These are phyloP conservation scores for Mastacembelus armatus DNA, from an alignment of 2,797 vertebrate species.

Conservation along the genomic window DNA sequence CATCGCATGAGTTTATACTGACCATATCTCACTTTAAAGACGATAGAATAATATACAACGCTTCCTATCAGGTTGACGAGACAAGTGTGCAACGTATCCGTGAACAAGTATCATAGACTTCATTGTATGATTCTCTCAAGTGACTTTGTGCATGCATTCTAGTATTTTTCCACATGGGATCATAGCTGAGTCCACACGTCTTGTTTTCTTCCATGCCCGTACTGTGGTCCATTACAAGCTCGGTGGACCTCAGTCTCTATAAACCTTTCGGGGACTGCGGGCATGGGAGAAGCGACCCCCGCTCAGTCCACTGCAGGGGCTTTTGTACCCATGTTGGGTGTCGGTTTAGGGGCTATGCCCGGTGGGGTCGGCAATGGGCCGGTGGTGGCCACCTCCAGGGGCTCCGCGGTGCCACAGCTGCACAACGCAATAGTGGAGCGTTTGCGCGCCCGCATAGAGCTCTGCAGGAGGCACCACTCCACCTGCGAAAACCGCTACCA, in stretches of 20 bases:
- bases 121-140: slow-evolving; percentile 1
- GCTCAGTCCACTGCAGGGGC: slow-evolving; percentile 88
- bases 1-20: slow-evolving; percentile 12
- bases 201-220: slow-evolving; percentile 58
- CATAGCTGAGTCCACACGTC: slow-evolving; percentile 42
- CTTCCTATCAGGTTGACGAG: background rate
- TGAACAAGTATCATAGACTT: background rate
- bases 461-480: slow-evolving; percentile 94
- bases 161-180: slow-evolving; percentile 56
- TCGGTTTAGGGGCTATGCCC: slow-evolving; percentile 84
- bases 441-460: slow-evolving; percentile 92
- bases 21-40: slow-evolving; percentile 25
- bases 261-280: slow-evolving; percentile 63
- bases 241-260: slow-evolving; percentile 58
- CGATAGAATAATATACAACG: background rate
- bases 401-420: slow-evolving; percentile 88
- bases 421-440: slow-evolving; percentile 97
- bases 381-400: slow-evolving; percentile 79
- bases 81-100: slow-evolving; percentile 11
- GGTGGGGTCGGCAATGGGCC: slow-evolving; percentile 72
- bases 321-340: slow-evolving; percentile 84
- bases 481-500: slow-evolving; percentile 94
- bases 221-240: slow-evolving; percentile 58
- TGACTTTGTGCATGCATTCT: slow-evolving; percentile 30
- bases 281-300: slow-evolving; percentile 94